These are phyloP conservation scores for Zosterops japonicus DNA, from an alignment of 2,113 vertebrate genomes.

Conservation along the genomic window DNA sequence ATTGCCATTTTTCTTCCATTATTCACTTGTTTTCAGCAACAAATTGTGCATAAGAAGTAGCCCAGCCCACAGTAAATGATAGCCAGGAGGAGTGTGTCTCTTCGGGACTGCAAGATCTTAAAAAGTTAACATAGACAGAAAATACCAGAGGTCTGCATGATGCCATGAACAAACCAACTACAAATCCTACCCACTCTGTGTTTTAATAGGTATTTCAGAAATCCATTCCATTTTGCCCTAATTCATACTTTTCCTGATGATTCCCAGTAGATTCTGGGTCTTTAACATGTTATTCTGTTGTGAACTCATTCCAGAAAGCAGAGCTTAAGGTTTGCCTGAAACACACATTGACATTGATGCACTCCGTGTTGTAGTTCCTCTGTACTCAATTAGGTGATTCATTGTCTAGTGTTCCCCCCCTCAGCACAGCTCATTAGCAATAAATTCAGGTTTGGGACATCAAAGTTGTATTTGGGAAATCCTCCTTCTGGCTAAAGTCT, in stretches of 20 bases:
- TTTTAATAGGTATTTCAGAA: background rate
- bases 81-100: background rate
- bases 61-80: background rate
- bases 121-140: background rate
- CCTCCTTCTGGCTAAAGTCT: background rate
- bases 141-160: background rate
- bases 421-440: background rate
- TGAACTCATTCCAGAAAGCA: background rate
- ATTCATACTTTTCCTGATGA: background rate
- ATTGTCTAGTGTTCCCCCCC: fast-evolving
- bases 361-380: background rate
- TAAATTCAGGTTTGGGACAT: background rate
- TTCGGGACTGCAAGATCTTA: background rate
- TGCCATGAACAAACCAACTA: background rate
- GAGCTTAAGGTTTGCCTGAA: background rate
- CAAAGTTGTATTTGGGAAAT: background rate
- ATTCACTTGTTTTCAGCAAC: background rate
- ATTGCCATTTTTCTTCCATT: background rate
- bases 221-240: background rate
- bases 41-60: background rate
- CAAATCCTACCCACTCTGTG: background rate
- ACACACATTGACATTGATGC: background rate
- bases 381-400: background rate
- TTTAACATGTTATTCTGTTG: background rate
- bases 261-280: background rate